Percentiles rank a stretch among this genome's conserved stretches.
phyloP scores from a whole-genome alignment of 2,797 vertebrate genomes.

The Halcyon badia region DNA sequence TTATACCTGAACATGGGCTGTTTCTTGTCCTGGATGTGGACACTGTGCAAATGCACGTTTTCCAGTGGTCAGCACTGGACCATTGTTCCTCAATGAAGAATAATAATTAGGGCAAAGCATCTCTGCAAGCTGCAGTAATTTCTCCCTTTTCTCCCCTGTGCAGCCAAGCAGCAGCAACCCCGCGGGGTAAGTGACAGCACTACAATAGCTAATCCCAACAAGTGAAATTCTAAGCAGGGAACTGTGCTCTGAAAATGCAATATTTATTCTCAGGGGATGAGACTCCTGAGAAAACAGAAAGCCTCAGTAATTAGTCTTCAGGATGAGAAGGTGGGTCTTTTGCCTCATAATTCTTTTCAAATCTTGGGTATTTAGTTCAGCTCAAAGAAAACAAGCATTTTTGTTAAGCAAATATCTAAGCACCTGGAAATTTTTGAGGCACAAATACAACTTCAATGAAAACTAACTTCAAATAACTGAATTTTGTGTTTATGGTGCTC shows the following conservation, averaged over 20 bases:
- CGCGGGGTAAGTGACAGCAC: not conserved
- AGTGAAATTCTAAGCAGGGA: not conserved
- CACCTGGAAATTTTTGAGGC: not conserved
- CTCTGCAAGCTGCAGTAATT: not conserved
- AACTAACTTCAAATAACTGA: constrained; percentile 3
- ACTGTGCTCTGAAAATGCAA: constrained; percentile 47
- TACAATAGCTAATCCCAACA: constrained; percentile 53
- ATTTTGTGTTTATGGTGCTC: not conserved
- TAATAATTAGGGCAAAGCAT: not conserved
- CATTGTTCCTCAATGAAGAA: not conserved
- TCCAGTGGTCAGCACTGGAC: not conserved
- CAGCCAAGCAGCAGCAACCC: constrained; percentile 42
- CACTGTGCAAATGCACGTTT: constrained; percentile 40
- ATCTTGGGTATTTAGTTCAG: constrained; percentile 27
- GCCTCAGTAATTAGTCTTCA: not conserved
- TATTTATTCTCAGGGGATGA: constrained; percentile 44
- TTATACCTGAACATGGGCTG: constrained; percentile 15
- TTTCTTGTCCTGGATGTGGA: constrained; percentile 46
- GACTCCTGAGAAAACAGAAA: constrained; percentile 9
- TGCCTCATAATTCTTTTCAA: not conserved
- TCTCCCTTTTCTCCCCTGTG: constrained; percentile 51
- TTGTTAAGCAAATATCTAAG: constrained; percentile 43
- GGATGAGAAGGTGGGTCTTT: not conserved
- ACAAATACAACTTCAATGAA: not conserved
- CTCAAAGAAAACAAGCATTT: constrained; percentile 41